Evolutionary conservation across 2,113 vertebrate genomes (phyloP), one percentile per base, ranked within the genome.

Genomic region (Synchiropus splendidus): DNA sequence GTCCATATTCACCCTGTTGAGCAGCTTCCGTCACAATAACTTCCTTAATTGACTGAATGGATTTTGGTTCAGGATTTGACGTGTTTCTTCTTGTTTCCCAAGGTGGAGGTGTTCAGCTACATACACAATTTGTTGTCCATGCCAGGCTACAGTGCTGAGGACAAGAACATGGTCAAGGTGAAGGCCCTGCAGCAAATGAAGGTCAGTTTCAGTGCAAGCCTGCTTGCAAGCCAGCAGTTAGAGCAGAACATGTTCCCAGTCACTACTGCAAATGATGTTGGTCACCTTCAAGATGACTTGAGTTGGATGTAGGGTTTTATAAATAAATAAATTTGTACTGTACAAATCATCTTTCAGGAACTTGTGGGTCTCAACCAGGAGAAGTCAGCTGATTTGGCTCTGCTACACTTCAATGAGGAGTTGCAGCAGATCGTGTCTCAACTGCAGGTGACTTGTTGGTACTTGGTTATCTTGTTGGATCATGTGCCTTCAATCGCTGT

Each of bases 91-190:
- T n/a, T n/a, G n/a, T n/a, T n/a, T n/a, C n/a, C n/a, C 1, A n/a
- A 98, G 94, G 88, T 86, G 53, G 94, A 98, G 53, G 83, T 96
- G 64, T 98, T 93, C 80, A 92, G 82, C 73, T 98, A 92, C 36
- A 86, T 98, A 58, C 91, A 98, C 75, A 92, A 97, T 52, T 90
- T 98, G 54, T 80, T 98, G 42, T 92, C 92, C 16, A 90, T 94
- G 73, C 91, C 95, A 18, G 91, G 90, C 12, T 91, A 96, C 74
- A 89, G 82, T 8, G 14, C 73, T 1, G 88, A 94, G 60, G 93
- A 98, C 62, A 96, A 94, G 62, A 82, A 86, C 43, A 71, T 41
- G 0, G 89, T 94, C 14, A 88, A 85, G 87, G 80, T 84, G 45
- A 90, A 94, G 81, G 75, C 86, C 18, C 79, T 94, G 70, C 80